Conservation (phyloP, 2,797 vertebrate genomes). For the Gymnothorax javanicus region DNA sequence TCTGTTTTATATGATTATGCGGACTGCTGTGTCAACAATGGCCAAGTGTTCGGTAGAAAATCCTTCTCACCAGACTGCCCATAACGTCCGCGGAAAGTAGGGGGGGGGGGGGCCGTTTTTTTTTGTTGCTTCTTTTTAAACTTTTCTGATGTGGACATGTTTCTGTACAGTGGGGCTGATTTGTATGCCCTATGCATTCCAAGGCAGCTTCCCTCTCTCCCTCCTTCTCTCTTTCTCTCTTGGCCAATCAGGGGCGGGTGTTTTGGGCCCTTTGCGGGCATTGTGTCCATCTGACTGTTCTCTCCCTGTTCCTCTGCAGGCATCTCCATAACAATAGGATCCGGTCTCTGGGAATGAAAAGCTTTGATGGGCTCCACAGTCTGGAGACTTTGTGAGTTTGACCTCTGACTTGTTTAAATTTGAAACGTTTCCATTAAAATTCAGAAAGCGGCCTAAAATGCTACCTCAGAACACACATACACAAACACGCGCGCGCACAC, state of each 20-base stretch:
- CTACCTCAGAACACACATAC: neutral
- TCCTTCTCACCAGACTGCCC: constrained; percentile 24
- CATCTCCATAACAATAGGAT: constrained; percentile 89
- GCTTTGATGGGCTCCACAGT: constrained; percentile 83
- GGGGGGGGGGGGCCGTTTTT: neutral
- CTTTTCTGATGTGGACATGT: constrained; percentile 31
- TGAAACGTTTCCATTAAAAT: constrained; percentile 44
- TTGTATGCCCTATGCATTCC: constrained; percentile 54
- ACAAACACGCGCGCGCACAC: neutral
- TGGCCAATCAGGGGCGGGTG: constrained; percentile 49
- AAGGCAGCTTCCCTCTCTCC: neutral
- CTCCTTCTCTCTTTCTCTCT: constrained; percentile 31
- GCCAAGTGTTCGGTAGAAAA: constrained; percentile 24
- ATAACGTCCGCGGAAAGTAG: constrained; percentile 24
- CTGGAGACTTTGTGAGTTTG: constrained; percentile 86
- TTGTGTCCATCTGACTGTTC: constrained; percentile 61
- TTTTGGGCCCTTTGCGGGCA: constrained; percentile 39
- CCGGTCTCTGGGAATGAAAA: constrained; percentile 81
- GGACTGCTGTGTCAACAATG: constrained; percentile 15
- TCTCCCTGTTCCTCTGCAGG: constrained; percentile 69
- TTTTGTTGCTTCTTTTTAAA: neutral
- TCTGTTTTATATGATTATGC: constrained; percentile 32
- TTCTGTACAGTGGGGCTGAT: constrained; percentile 45
- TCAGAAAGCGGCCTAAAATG: constrained; percentile 37
- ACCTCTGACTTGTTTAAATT: constrained; percentile 62